A percentile compares a stretch with the other conserved stretches of the same genome.
Conservation (phyloP, 2,888 invertebrate genomes). For the Chrysolina oricalcia region DNA sequence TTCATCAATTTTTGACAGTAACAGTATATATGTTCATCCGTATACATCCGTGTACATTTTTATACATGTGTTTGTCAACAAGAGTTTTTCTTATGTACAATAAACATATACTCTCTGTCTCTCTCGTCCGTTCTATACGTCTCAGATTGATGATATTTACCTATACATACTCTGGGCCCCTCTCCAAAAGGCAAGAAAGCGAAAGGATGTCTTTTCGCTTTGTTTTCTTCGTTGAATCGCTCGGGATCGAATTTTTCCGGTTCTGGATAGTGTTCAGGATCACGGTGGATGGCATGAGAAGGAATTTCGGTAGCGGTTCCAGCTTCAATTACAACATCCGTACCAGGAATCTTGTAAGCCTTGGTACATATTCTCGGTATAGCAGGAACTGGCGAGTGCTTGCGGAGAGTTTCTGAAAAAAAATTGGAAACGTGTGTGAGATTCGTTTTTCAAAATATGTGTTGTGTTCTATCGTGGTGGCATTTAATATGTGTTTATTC, state of each 20-base stretch:
- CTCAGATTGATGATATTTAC: constrained; percentile 55
- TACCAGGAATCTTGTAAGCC: constrained; percentile 51
- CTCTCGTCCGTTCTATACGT: no score
- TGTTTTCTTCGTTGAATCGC: constrained; percentile 74
- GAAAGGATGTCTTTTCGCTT: constrained; percentile 59
- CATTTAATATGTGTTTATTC: no score
- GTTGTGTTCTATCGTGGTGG: no score
- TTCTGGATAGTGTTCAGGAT: constrained; percentile 69
- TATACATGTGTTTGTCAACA: no score
- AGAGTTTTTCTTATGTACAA: no score
- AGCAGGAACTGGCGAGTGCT: constrained; percentile 49
- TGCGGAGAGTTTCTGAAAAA: constrained; percentile 54
- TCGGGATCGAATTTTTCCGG: constrained; percentile 78
- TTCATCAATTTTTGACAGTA: no score
- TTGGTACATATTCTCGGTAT: constrained; percentile 49
- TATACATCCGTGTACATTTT: no score
- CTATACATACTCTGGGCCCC: constrained; percentile 76
- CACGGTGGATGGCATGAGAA: constrained; percentile 44
- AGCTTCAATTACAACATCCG: constrained; percentile 45
- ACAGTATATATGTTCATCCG: no score
- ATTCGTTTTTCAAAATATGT: no score
- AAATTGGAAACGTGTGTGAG: background rate
- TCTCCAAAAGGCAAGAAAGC: constrained; percentile 72
- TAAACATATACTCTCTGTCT: no score
- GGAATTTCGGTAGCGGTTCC: constrained; percentile 43